phyloP scores from a whole-genome alignment of 2,113 vertebrate species.

The Centropus unirufus region DNA sequence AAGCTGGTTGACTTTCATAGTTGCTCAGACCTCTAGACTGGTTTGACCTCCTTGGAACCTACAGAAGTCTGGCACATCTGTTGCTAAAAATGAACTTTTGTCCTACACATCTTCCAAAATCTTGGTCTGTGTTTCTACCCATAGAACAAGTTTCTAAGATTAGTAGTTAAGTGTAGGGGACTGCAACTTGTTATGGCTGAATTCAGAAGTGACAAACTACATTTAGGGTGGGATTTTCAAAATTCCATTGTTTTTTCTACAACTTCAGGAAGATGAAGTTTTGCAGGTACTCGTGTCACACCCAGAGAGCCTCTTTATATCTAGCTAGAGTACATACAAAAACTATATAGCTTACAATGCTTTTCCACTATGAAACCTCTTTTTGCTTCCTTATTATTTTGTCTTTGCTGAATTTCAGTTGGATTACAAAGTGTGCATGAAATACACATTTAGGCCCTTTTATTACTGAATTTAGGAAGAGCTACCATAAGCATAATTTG shows the following conservation, averaged over 20 bases:
- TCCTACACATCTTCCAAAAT: neutral
- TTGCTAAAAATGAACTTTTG: neutral
- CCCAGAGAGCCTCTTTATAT: neutral
- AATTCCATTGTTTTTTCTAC: neutral
- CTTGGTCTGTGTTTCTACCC: neutral
- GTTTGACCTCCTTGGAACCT: neutral
- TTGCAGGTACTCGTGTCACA: neutral
- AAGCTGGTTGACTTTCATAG: neutral
- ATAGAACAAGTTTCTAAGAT: neutral
- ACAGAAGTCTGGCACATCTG: neutral
- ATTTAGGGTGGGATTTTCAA: neutral
- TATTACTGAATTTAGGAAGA: constrained; percentile 2
- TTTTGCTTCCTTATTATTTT: neutral
- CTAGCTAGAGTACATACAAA: neutral
- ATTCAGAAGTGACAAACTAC: neutral
- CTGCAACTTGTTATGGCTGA: neutral
- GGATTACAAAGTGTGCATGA: neutral
- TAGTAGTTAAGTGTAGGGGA: neutral
- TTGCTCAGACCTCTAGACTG: neutral
- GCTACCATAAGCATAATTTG: constrained; percentile 41
- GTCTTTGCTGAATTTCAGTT: neutral
- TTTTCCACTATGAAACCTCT: neutral
- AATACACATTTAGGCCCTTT: neutral
- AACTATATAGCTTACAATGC: neutral
- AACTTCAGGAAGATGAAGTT: neutral